These are phyloP conservation scores for Bucco capensis DNA, from an alignment of 2,113 vertebrate genomes.

Conservation along the genomic window DNA sequence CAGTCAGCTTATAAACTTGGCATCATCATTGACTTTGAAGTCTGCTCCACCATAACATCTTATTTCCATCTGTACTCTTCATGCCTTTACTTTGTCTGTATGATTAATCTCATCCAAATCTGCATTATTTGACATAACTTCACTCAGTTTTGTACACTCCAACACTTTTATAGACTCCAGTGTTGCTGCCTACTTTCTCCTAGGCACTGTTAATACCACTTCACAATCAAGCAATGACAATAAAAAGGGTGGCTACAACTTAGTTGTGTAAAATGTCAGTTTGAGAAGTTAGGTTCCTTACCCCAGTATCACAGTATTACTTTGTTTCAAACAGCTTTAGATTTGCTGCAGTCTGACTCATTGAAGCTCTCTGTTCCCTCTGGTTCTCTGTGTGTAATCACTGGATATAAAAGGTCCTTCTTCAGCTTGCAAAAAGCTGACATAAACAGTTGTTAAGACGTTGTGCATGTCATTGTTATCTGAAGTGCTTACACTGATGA, in stretches of 20 bases:
- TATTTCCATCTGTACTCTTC: too few species aligned
- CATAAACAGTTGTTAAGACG: neutral
- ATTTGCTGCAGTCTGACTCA: neutral
- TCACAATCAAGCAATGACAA: neutral
- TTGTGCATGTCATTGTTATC: neutral
- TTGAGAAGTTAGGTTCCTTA: neutral
- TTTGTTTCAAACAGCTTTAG: neutral
- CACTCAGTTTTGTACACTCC: neutral
- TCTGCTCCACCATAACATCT: too few species aligned
- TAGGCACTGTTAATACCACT: neutral
- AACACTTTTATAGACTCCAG: neutral
- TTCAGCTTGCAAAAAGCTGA: neutral
- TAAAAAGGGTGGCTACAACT: neutral
- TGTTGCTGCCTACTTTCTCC: neutral
- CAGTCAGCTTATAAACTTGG: too few species aligned
- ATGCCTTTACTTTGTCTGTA: neutral
- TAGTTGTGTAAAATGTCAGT: neutral
- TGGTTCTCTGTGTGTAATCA: neutral
- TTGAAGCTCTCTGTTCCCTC: neutral
- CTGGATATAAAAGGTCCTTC: neutral
- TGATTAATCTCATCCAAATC: neutral
- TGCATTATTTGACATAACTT: neutral
- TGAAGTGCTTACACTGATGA: neutral
- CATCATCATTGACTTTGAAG: too few species aligned
- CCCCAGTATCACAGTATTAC: too few species aligned